Conservation (phyloP, 1,140 invertebrate species). For the Monochamus saltuarius region DNA sequence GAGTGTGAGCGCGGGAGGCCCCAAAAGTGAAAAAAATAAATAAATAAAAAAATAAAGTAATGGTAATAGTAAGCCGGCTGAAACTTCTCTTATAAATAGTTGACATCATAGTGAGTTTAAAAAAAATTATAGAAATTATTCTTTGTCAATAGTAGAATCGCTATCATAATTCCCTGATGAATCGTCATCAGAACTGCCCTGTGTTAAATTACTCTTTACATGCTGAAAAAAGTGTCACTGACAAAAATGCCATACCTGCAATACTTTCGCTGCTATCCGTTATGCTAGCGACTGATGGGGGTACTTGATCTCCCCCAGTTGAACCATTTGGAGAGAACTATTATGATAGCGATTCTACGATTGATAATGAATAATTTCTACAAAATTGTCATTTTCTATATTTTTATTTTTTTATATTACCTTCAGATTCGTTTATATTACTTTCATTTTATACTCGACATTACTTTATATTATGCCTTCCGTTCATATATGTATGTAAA, state of each 20-base stretch:
- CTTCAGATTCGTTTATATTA: too few species aligned
- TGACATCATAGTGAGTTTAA: slow-evolving; percentile 1
- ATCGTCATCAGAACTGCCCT: slow-evolving; percentile 8
- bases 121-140: slow-evolving; percentile 3
- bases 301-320: too few species aligned
- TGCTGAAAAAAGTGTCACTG: slow-evolving; percentile 2
- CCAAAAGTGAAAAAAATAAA: background rate
- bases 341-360: slow-evolving; percentile 4
- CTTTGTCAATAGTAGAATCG: slow-evolving; percentile 10
- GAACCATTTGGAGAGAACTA: too few species aligned
- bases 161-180: slow-evolving; percentile 11
- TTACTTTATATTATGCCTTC: too few species aligned
- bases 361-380: slow-evolving; percentile 11
- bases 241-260: slow-evolving; percentile 13
- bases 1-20: background rate
- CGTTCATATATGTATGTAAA: too few species aligned
- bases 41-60: too few species aligned
- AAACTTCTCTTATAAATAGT: background rate
- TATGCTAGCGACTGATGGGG: too few species aligned
- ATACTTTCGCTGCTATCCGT: slow-evolving; percentile 12
- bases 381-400: too few species aligned
- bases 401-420: too few species aligned
- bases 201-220: slow-evolving; percentile 3
- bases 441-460: too few species aligned
- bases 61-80: too few species aligned